Evolutionary conservation across 2,113 vertebrate species (phyloP).

Genomic region (Ascaphus truei): DNA sequence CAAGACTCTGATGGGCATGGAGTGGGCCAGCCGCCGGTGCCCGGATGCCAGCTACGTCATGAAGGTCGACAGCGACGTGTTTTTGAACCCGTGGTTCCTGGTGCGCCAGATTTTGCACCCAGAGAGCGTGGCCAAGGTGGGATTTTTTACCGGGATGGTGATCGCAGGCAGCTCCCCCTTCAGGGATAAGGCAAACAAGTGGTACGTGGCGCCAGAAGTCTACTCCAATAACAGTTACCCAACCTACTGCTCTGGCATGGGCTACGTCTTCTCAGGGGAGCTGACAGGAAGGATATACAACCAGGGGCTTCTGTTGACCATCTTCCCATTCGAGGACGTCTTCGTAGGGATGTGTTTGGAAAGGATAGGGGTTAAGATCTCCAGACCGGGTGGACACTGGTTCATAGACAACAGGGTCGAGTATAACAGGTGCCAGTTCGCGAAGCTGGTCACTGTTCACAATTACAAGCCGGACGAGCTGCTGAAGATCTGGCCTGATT

Average conservation of each 20-base stretch:
- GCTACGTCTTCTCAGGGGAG: slow-evolving; percentile 63
- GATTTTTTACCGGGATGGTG: slow-evolving; percentile 50
- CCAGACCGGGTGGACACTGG: background rate
- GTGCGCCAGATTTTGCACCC: slow-evolving; percentile 18
- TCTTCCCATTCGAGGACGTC: slow-evolving; percentile 68
- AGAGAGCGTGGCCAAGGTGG: background rate
- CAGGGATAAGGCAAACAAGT: slow-evolving; percentile 38
- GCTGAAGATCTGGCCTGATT: slow-evolving; percentile 54
- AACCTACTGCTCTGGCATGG: slow-evolving; percentile 57
- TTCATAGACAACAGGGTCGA: slow-evolving; percentile 48
- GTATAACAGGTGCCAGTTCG: slow-evolving; percentile 62
- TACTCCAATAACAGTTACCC: slow-evolving; percentile 42
- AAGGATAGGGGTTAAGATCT: slow-evolving; percentile 40
- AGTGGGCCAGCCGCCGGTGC: slow-evolving; percentile 66
- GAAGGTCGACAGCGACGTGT: slow-evolving; percentile 69
- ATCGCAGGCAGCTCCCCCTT: accelerated
- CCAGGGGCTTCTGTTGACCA: slow-evolving; percentile 41
- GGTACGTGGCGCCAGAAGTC: slow-evolving; percentile 52
- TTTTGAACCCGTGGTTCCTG: slow-evolving; percentile 62
- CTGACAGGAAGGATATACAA: slow-evolving; percentile 49
- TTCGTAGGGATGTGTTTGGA: slow-evolving; percentile 74
- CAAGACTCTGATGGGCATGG: slow-evolving; percentile 72
- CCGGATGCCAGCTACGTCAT: slow-evolving; percentile 55
- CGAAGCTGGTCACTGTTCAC: slow-evolving; percentile 46
- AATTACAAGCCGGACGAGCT: slow-evolving; percentile 47